phyloP scores from a whole-genome alignment of 2,113 vertebrate genomes.

The Piliocolobus tephrosceles region DNA sequence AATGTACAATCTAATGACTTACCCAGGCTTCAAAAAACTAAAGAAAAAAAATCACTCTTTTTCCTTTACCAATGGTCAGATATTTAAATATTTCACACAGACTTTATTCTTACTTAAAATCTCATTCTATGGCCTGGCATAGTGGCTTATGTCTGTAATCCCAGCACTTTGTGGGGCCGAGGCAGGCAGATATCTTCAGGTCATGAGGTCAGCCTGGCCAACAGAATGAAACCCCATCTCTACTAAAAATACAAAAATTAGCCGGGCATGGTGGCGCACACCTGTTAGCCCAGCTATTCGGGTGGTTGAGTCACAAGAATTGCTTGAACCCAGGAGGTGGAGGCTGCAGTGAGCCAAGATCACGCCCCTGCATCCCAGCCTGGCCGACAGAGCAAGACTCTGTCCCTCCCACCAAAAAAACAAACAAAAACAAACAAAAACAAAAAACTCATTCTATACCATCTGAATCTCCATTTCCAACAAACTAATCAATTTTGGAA shows the following conservation, averaged over 20 bases:
- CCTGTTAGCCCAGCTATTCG: background rate
- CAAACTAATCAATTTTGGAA: background rate
- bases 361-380: background rate
- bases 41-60: background rate
- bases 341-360: background rate
- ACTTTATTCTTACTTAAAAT: conserved; percentile 19
- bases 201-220: too few species aligned
- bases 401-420: background rate
- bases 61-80: conserved; percentile 20
- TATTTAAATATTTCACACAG: background rate
- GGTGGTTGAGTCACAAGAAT: background rate
- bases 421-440: too few species aligned
- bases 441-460: background rate
- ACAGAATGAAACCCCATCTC: too few species aligned
- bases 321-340: background rate
- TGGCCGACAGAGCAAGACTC: background rate
- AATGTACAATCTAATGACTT: background rate
- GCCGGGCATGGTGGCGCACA: background rate
- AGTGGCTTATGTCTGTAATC: too few species aligned
- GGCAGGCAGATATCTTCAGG: too few species aligned
- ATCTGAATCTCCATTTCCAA: background rate
- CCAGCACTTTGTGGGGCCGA: too few species aligned
- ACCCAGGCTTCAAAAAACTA: background rate
- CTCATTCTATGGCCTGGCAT: too few species aligned
- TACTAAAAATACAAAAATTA: background rate